Evolutionary conservation across 2,797 vertebrate species (phyloP), one percentile per base, ranked within the genome.

Genomic region (Falco rusticolus): DNA sequence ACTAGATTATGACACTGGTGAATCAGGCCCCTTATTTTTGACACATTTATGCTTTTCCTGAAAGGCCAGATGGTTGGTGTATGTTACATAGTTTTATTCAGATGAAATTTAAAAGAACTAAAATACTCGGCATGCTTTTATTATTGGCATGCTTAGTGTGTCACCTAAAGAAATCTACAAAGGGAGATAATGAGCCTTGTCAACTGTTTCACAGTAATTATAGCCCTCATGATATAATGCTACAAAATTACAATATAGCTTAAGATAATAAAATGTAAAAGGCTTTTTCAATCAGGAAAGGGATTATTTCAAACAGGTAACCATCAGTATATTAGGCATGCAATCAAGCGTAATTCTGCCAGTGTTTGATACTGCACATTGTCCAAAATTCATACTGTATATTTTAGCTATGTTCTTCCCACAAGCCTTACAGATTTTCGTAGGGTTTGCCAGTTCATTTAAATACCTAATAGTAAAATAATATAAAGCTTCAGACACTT

Each of bases 31-130:
- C 70, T 92, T 87, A 88, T 81, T 96, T 94, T 86, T 94, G 80
- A 96, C 92, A 97, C 77, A 88, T 92, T 95, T 93, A 89, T 96
- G 89, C 78, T 94, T 96, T 94, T 96, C 93, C 94, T 96, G 82
- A 83, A 96, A 96, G 83, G 93, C 82, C 96, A 96, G 87, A 81
- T 91, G 95, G 95, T 74, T 95, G 89, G 72, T 96, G 72, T 77
- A 77, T 72, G 92, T 96, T 96, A 92, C 82, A 54, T 69, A 79
- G 87, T 93, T 96, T 96, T 95, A 94, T 93, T 96, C 92, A 97
- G 92, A 93, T 92, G 86, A 95, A 95, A 95, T 94, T 90, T 94
- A 88, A 90, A 87, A 92, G 75, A 92, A 90, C 80, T 87, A 85
- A 97, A 96, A 97, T 82, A 94, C 21, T 83, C 34, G 4, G 60